Evolutionary conservation across 2,888 invertebrate species (phyloP), one percentile per base, ranked within the genome.

Genomic region (Sphinx pinastri): DNA sequence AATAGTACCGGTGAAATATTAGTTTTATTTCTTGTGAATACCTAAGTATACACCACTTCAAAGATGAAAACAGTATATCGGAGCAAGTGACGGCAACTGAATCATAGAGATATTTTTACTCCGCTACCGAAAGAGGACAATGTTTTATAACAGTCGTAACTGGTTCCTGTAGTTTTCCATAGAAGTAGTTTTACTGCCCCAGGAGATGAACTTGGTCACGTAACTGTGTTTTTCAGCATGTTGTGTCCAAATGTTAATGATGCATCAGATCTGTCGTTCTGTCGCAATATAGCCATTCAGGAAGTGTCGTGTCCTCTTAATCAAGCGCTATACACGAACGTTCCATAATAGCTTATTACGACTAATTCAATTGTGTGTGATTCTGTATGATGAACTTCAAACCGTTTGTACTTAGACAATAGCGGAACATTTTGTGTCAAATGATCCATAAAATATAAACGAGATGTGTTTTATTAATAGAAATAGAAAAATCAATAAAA

Each of bases 261-360:
- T 16, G 47, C 19, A 38, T 58, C 13, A 25, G 25, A 25, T 25
- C 25, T 47, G 63, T 47, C 47, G 47, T 45, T 60, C 16, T 60
- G 16, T 16, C 63, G 47, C 19, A 49, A 47, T 49, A 49, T 13
- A 13, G 19, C 19, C 12, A 47, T 63, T 47, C 47, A 63, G 63
- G 63, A 49, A 63, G 19, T 63, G 63, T 63, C 63, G 63, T 63
- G 63, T 63, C 63, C 12, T 49, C 63, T 49, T 63, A 63, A 63
- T 63, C 47, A 63, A 63, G 63, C 7, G 19, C 47, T 60, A 19
- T 63, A 63, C 63, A 63, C 63, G 63, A 63, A 63, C 63, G 63
- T 16, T 49, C 63, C 63, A 63, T 63, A 63, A 49, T 63, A 63
- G 63, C 63, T 63, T 63, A 63, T 63, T 63, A 63, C 63, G 63